phyloP scores from a whole-genome alignment of 2,113 vertebrate genomes.

The Syrmaticus mikado region DNA sequence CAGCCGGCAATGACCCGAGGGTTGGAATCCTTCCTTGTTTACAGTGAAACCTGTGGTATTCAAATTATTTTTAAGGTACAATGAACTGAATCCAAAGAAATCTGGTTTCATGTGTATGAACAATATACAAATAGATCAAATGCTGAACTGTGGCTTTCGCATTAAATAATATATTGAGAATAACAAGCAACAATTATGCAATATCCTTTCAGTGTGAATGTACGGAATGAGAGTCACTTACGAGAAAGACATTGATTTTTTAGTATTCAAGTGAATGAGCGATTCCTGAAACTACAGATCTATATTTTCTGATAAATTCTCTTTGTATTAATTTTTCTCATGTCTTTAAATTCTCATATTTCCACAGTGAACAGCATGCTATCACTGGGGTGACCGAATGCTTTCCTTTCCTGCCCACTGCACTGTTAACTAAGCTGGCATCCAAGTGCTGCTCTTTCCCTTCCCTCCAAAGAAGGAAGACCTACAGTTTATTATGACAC shows the following conservation, averaged over 20 bases:
- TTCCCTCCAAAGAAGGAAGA: neutral
- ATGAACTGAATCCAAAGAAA: slow-evolving; percentile 7
- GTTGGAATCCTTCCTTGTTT: slow-evolving; percentile 50
- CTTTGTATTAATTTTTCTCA: neutral
- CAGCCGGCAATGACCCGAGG: slow-evolving; percentile 30
- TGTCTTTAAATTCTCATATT: neutral
- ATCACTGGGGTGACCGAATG: neutral
- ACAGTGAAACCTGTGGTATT: slow-evolving; percentile 50
- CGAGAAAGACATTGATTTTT: slow-evolving; percentile 57
- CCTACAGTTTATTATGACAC: neutral
- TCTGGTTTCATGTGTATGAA: neutral
- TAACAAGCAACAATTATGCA: neutral
- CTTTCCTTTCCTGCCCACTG: neutral
- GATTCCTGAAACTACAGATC: slow-evolving; percentile 38
- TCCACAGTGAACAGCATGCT: neutral
- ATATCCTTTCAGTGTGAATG: slow-evolving; percentile 18
- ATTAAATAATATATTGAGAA: slow-evolving; percentile 28
- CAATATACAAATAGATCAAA: slow-evolving; percentile 41
- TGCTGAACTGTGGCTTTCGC: neutral
- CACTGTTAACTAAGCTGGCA: neutral
- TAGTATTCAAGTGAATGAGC: slow-evolving; percentile 10
- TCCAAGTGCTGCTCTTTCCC: neutral
- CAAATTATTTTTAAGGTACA: slow-evolving; percentile 43
- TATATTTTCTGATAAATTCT: slow-evolving; percentile 15
- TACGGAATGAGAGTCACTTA: slow-evolving; percentile 28